A percentile compares a stretch with the other conserved stretches of the same genome.
Conservation (phyloP, 2,797 vertebrate genomes). For the Rhyacichthys aspro region DNA sequence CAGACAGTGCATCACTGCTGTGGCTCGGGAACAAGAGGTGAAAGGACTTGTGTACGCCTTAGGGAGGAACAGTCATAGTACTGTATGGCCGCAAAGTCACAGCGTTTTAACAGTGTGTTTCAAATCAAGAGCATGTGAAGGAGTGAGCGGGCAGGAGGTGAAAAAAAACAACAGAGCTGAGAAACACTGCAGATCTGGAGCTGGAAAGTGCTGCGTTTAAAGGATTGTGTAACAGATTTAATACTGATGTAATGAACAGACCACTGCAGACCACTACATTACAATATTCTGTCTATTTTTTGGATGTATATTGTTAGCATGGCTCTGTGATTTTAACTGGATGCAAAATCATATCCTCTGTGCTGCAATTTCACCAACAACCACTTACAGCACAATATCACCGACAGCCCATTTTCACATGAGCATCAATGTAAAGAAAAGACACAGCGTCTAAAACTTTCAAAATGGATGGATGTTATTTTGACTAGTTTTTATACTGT, state of each 20-base stretch:
- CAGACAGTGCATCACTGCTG: slow-evolving; percentile 66
- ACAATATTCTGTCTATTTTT: too few relatives aligned
- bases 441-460: too few relatives aligned
- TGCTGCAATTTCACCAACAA: too few relatives aligned
- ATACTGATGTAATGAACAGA: too few relatives aligned
- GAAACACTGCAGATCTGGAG: not conserved
- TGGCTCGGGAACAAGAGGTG: slow-evolving; percentile 33
- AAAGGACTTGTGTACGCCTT: slow-evolving; percentile 48
- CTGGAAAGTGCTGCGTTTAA: not conserved
- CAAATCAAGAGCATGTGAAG: not conserved
- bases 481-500: too few relatives aligned
- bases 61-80: slow-evolving; percentile 47
- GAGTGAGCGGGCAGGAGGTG: not conserved
- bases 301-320: too few relatives aligned
- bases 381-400: too few relatives aligned
- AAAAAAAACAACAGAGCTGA: slow-evolving; percentile 3
- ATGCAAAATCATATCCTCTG: too few relatives aligned
- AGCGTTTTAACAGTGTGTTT: slow-evolving; percentile 33
- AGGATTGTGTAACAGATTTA: not conserved
- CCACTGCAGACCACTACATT: not conserved
- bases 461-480: too few relatives aligned
- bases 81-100: slow-evolving; percentile 44
- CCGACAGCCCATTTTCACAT: too few relatives aligned
- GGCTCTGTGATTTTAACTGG: too few relatives aligned
- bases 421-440: too few relatives aligned